phyloP scores from a whole-genome alignment of 2,888 invertebrate genomes.

The Eulithis testata region DNA sequence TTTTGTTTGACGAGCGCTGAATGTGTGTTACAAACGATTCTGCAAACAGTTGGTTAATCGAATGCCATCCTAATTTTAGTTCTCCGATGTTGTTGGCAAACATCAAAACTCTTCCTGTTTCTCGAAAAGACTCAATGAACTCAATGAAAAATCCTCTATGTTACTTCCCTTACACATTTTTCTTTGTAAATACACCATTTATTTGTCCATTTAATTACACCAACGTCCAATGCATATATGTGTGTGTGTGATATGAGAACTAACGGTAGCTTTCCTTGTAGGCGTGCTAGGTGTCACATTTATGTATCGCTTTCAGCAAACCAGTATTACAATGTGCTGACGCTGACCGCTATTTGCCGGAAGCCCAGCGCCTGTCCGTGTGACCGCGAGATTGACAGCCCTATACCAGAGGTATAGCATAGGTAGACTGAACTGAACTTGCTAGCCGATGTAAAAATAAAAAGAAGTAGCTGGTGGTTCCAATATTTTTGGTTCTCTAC shows the following conservation, averaged over 20 bases:
- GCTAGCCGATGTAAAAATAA: no score
- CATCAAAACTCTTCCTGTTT: not conserved
- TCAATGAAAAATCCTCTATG: no score
- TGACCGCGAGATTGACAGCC: conserved; percentile 61
- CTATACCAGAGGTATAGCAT: conserved; percentile 11
- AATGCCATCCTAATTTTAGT: conserved; percentile 17
- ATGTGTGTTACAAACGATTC: conserved; percentile 27
- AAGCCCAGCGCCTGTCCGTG: conserved; percentile 53
- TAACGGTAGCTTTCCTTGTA: conserved; percentile 40
- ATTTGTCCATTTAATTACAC: not conserved
- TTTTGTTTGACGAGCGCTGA: conserved; percentile 44
- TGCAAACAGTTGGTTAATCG: conserved; percentile 17
- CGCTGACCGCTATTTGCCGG: conserved; percentile 60
- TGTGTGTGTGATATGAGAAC: conserved; percentile 25
- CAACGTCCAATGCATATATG: conserved; percentile 17
- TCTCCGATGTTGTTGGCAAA: not conserved
- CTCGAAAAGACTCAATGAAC: no score
- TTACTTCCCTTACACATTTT: no score
- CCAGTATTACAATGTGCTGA: conserved; percentile 43
- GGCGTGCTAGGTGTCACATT: conserved; percentile 40
- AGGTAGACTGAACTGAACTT: no score
- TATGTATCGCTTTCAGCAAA: conserved; percentile 49
- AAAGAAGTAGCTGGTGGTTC: no score
- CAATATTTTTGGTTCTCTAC: no score
- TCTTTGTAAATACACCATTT: no score